Evolutionary conservation across 1,140 invertebrate genomes (phyloP), one percentile per base, ranked within the genome.

Genomic region (Tetragonula clypearis): DNA sequence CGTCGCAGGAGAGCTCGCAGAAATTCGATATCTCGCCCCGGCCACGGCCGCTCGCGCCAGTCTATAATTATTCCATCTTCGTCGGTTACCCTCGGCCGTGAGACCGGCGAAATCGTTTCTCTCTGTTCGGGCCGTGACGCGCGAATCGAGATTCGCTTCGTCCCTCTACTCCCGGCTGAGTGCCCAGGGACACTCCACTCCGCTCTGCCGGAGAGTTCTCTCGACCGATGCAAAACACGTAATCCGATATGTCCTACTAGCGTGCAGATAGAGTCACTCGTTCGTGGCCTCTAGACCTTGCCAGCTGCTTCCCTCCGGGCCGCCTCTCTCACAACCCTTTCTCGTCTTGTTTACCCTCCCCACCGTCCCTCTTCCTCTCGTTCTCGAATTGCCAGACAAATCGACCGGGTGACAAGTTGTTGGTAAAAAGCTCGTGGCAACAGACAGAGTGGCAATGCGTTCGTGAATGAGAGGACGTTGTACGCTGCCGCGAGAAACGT

Each of bases 241-340:
- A 93, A 94, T 92, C 88, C 91, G 92, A 93, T 94, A 92, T 91
- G 92, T 92, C 90, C 90, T 91, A 92, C 91, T 90, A 89, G 85
- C 79, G 75, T 74, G 83, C 77, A 92, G 93, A 93, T 93, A 91
- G 92, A 93, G 92, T 93, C 93, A 92, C 91, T 93, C 90, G 90
- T 87, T 90, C 79, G 81, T 87, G 68, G 75, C 58, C 78, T 85
- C 82, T 74, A 81, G 81, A 78, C 72, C 66, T 80, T 71, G 76
- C 60, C 72, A 53, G 73, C 75, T n/a, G 73, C 75, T n/a, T 82
- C 68, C 74, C 71, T 53, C 21, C 26, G 21, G 14, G 19, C 62
- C 81, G 53, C 41, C 78, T 58, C 26, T 74, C 23, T 12, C 71
- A 35, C 23, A 1, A n/a, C 26, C 14, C n/a, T 19, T 77, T 19